Base-by-base conservation (phyloP, 2,797 vertebrate species). In the Zalophus californianus region DNA sequence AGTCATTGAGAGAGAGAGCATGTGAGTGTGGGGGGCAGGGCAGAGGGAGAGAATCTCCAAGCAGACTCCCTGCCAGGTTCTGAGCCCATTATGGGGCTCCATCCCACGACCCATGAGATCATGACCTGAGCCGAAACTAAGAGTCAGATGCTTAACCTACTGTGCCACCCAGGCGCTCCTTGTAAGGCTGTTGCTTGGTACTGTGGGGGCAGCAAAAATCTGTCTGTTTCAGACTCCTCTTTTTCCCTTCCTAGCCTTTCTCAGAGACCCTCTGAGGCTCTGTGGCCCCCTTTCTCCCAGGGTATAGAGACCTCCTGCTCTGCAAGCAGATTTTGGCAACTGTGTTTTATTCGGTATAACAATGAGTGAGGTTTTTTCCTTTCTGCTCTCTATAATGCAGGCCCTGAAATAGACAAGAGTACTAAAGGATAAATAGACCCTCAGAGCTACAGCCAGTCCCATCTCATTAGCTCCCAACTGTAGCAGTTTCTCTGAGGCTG, bases 381-480 rank as follows among this genome's bases (percentile, higher is more conserved):
- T 72, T 54, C 15, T 35, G 5, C 4, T 68, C 5, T 68, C 82
- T 82, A 9, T n/a, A 25, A 60, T 4, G 32, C 4, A 16, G 58
- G 18, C 44, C 7, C 18, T 78, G 62, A 41, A 27, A 44, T 29
- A 52, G 27, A 41, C 35, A 52, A 48, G 87, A 48, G 29, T 16
- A 3, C 14, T n/a, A 14, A 27, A 84, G 35, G 87, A 32, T 44
- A 60, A 91, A 14, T 21, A 25, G 64, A 20, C 62, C 29, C 32
- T 64, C 32, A 13, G 15, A 38, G 5, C 0, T 3, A 20, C 23
- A 25, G 0, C 0, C 14, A 25, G 25, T 35, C 78, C 56, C 48
- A 3, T 14, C 6, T 18, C 25, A 6, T 18, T 18, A 32, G 88
- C 16, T 35, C 25, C 7, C 10, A 21, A 0, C 32, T 9, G 0